Conservation (phyloP, 2,113 vertebrate genomes). For the Coreoperca whiteheadi region DNA sequence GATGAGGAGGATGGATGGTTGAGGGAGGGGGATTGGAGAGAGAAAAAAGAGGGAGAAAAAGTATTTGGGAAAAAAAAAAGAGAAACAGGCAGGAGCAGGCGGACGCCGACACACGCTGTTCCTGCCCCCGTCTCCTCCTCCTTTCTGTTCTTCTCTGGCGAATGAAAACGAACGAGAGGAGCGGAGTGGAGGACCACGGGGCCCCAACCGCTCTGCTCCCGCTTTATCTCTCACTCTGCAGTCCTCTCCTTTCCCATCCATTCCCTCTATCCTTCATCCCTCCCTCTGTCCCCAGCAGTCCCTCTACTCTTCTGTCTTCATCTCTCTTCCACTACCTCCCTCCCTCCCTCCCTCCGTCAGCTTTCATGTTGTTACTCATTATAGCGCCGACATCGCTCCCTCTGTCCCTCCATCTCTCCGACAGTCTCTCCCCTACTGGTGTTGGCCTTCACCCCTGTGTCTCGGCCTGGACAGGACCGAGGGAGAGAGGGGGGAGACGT, state of each 20-base stretch:
- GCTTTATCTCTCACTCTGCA: conserved; percentile 74
- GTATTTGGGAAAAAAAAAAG: conserved; percentile 44
- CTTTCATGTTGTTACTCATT: conserved; percentile 85
- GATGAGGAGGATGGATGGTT: conserved; percentile 66
- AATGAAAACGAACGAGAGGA: conserved; percentile 64
- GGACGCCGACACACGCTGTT: conserved; percentile 70
- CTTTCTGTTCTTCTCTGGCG: conserved; percentile 68
- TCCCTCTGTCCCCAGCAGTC: conserved; percentile 73
- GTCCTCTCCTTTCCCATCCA: conserved; percentile 65
- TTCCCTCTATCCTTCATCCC: conserved; percentile 66
- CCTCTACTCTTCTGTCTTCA: conserved; percentile 67
- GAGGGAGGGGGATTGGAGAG: conserved; percentile 18
- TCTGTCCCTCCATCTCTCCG: conserved; percentile 59
- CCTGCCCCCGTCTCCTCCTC: conserved; percentile 53
- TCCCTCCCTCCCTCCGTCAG: conserved; percentile 63
- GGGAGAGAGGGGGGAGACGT: conserved; percentile 41
- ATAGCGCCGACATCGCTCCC: conserved; percentile 68
- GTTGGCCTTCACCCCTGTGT: conserved; percentile 79
- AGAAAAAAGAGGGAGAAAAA: conserved; percentile 46
- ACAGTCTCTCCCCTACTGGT: conserved; percentile 71
- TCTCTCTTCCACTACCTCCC: conserved; percentile 61
- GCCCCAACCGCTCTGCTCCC: conserved; percentile 62
- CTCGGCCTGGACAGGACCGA: conserved; percentile 74
- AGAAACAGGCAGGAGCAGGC: conserved; percentile 59
- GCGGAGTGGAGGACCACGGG: conserved; percentile 59